Evolutionary conservation across 1,140 invertebrate species (phyloP).

Genomic region (Scaptomyza hsui): DNA sequence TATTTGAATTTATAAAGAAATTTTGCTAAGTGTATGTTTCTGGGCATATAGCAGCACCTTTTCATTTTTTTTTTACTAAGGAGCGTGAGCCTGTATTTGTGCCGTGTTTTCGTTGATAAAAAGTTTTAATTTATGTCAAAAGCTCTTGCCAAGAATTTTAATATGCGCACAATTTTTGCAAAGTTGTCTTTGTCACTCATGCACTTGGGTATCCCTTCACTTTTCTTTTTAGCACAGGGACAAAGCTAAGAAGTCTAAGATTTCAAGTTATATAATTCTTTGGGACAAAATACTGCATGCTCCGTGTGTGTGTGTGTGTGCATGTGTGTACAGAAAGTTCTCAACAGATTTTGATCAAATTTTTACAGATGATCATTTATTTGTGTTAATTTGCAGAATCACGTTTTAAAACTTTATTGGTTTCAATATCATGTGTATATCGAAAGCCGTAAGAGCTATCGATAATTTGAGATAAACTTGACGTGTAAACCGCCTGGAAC

Average conservation of each 20-base stretch:
- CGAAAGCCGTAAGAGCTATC: too few species aligned
- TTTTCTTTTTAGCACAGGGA: not conserved
- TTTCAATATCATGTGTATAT: too few species aligned
- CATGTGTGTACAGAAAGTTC: too few species aligned
- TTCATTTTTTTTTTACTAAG: conserved; percentile 9
- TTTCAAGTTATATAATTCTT: conserved; percentile 50
- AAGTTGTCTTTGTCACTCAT: conserved; percentile 62
- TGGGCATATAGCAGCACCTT: not conserved
- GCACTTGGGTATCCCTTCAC: conserved; percentile 32
- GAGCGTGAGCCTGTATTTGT: conserved; percentile 6
- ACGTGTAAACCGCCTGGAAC: too few species aligned
- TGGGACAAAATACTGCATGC: conserved; percentile 12
- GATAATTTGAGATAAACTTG: too few species aligned
- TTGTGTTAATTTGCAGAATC: too few species aligned
- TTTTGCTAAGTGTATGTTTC: conserved; percentile 1
- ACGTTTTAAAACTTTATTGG: too few species aligned
- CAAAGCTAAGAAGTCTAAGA: conserved; percentile 8
- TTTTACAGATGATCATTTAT: too few species aligned
- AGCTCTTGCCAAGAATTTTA: conserved; percentile 83
- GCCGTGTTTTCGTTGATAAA: conserved; percentile 46
- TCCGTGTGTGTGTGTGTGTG: too few species aligned
- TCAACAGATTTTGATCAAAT: too few species aligned
- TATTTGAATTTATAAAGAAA: not conserved
- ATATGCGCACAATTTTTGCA: conserved; percentile 81
- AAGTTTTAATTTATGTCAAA: conserved; percentile 84